phyloP scores from a whole-genome alignment of 2,797 vertebrate species.

The Podargus strigoides region DNA sequence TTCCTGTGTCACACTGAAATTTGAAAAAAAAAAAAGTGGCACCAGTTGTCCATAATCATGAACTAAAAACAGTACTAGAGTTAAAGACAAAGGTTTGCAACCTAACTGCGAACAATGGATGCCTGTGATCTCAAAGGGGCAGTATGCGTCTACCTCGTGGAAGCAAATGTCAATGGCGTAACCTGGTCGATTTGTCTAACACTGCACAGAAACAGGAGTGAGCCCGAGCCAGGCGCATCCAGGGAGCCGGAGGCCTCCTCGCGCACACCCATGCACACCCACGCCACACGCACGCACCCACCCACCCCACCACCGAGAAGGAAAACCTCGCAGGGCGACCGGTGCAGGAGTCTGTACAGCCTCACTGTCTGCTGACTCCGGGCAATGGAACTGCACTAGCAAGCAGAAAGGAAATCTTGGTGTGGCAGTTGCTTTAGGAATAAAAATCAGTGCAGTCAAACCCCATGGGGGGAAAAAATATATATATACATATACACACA shows the following conservation, averaged over 20 bases:
- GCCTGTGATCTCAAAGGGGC: conserved; percentile 66
- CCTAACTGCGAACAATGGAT: conserved; percentile 51
- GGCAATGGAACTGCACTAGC: conserved; percentile 61
- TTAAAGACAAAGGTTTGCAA: conserved; percentile 74
- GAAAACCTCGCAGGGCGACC: not conserved
- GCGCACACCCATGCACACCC: not conserved
- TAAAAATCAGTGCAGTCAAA: conserved; percentile 79
- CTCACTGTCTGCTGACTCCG: not conserved
- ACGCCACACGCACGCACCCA: not conserved
- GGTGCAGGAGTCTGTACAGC: not conserved
- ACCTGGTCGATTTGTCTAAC: conserved; percentile 65
- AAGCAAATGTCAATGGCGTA: conserved; percentile 68
- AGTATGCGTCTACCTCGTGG: conserved; percentile 63
- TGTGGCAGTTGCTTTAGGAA: conserved; percentile 74
- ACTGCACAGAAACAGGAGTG: conserved; percentile 58
- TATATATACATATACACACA: conserved; percentile 34
- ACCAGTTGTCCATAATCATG: conserved; percentile 78
- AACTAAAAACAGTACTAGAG: conserved; percentile 81
- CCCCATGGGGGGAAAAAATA: conserved; percentile 70
- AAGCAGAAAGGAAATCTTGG: conserved; percentile 67
- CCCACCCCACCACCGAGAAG: not conserved
- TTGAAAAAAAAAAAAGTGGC: conserved; percentile 71
- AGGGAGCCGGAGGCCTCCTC: not conserved
- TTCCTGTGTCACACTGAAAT: conserved; percentile 76
- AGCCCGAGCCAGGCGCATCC: not conserved